Percentiles rank a stretch among this genome's conserved stretches.
phyloP scores from a whole-genome alignment of 2,797 vertebrate species.

The Ptychadena robeensis region DNA sequence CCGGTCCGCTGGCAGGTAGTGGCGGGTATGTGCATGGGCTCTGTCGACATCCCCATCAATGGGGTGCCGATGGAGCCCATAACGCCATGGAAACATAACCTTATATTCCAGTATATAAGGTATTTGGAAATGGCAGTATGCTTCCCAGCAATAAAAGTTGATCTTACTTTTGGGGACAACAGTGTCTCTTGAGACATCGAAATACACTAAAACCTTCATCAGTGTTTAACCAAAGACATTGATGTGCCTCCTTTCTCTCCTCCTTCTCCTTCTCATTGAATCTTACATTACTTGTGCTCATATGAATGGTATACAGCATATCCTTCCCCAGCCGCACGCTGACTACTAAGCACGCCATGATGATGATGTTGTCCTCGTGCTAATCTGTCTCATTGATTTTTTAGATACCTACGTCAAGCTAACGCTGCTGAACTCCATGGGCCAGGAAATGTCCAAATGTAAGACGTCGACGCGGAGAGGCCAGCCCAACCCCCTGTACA shows the following conservation, averaged over 20 bases:
- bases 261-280: background rate
- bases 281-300: constrained; percentile 59
- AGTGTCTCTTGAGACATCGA: too few species aligned
- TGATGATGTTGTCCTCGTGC: constrained; percentile 40
- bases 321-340: constrained; percentile 64
- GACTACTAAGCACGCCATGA: constrained; percentile 35
- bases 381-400: constrained; percentile 64
- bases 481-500: constrained; percentile 95
- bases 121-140: too few species aligned
- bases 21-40: too few species aligned
- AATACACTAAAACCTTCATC: background rate
- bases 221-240: too few species aligned
- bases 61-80: too few species aligned
- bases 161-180: too few species aligned
- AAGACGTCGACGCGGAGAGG: constrained; percentile 95
- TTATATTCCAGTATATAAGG: too few species aligned
- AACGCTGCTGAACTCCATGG: constrained; percentile 97
- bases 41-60: too few species aligned
- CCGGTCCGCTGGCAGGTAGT: too few species aligned
- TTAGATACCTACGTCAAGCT: constrained; percentile 96
- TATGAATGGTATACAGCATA: constrained; percentile 72
- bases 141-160: too few species aligned
- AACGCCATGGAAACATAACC: too few species aligned
- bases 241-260: background rate
- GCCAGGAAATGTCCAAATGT: constrained; percentile 98